These are phyloP conservation scores for Metallyticus violacea DNA, from an alignment of 2,888 invertebrate species.

Conservation along the genomic window DNA sequence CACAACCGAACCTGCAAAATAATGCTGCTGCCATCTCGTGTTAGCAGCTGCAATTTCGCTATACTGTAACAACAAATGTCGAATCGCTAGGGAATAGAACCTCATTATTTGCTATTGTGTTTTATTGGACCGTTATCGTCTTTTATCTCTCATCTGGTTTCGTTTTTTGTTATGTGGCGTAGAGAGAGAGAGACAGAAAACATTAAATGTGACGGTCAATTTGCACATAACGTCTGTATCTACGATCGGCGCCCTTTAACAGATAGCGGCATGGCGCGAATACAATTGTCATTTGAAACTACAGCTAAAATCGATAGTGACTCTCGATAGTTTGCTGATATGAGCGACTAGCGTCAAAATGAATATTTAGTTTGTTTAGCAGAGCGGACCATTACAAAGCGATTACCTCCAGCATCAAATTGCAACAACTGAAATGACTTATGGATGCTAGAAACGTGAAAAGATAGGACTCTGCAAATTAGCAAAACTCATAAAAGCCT, in stretches of 20 bases:
- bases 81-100: not conserved
- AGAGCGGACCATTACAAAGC: not conserved
- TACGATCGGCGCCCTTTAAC: not conserved
- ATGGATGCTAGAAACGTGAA: not conserved
- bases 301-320: not conserved
- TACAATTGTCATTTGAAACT: not conserved
- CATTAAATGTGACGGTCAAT: not conserved
- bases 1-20: not conserved
- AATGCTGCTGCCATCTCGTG: not conserved
- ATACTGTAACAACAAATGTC: not conserved
- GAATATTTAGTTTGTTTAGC: not conserved
- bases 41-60: not conserved
- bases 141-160: not conserved
- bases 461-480: not conserved
- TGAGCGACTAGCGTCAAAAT: not conserved
- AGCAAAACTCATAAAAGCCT: not conserved
- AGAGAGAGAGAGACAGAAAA: not conserved
- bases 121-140: not conserved
- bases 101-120: constrained; percentile 8
- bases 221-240: not conserved
- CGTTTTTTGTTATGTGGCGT: not conserved
- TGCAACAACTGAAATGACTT: not conserved
- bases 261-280: not conserved
- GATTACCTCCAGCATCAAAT: not conserved
- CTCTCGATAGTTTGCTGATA: not conserved